These are phyloP conservation scores for Apoda limacodes DNA, from an alignment of 2,888 invertebrate genomes.

Conservation along the genomic window DNA sequence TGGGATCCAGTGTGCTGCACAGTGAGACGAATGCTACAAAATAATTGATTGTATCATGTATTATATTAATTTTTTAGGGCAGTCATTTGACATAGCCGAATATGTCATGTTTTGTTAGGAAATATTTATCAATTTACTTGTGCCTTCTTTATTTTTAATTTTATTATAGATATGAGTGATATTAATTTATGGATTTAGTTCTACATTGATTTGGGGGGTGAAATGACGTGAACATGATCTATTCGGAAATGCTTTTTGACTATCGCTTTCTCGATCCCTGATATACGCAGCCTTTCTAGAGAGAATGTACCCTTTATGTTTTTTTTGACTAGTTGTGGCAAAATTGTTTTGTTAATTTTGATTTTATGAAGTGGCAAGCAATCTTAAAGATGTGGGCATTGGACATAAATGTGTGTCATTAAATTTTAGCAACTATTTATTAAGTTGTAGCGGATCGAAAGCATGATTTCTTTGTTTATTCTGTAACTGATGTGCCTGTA, in stretches of 20 bases:
- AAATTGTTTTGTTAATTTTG: conserved; percentile 46
- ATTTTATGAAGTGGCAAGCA: conserved; percentile 43
- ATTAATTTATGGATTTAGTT: conserved; percentile 64
- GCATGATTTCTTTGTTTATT: conserved; percentile 63
- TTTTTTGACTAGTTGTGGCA: conserved; percentile 43
- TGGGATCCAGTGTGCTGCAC: conserved; percentile 62
- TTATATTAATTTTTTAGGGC: conserved; percentile 58
- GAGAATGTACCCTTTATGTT: conserved; percentile 40
- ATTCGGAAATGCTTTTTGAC: conserved; percentile 56
- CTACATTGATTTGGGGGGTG: conserved; percentile 38
- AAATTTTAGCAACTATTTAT: conserved; percentile 45
- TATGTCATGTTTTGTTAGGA: conserved; percentile 50
- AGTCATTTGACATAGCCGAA: conserved; percentile 59
- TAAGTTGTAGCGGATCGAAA: conserved; percentile 62
- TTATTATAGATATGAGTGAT: conserved; percentile 58
- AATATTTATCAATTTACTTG: conserved; percentile 58
- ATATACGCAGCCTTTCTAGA: conserved; percentile 37
- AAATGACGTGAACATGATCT: conserved; percentile 33
- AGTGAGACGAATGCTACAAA: conserved; percentile 67
- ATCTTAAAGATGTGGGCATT: conserved; percentile 60
- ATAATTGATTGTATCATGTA: conserved; percentile 62
- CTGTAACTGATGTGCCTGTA: conserved; percentile 68
- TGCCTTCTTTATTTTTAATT: conserved; percentile 65
- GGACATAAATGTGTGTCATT: conserved; percentile 48
- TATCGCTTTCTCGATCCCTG: conserved; percentile 55